Evolutionary conservation across 2,113 vertebrate species (phyloP).

Genomic region (Forbesichthys papilliferus): DNA sequence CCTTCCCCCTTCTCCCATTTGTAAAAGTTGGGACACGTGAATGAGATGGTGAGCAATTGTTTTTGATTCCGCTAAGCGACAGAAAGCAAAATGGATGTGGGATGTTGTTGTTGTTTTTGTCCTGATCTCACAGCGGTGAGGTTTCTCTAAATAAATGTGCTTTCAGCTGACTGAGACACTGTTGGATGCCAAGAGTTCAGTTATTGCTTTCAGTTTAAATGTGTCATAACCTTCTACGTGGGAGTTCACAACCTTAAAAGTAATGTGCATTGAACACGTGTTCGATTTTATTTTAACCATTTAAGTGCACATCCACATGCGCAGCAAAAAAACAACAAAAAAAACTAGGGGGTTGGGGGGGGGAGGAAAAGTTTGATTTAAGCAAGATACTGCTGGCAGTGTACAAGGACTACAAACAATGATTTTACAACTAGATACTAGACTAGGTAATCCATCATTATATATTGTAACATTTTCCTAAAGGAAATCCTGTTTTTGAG

Average conservation of each 20-base stretch:
- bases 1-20: too few species aligned
- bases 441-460: too few species aligned
- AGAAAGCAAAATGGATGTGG: conserved; percentile 30
- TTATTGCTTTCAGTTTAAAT: conserved; percentile 27
- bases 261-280: conserved; percentile 11
- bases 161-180: conserved; percentile 28
- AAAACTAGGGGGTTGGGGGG: too few species aligned
- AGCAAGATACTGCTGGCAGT: conserved; percentile 47
- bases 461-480: not conserved
- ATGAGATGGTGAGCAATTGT: conserved; percentile 23
- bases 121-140: conserved; percentile 44
- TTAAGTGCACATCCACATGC: conserved; percentile 23
- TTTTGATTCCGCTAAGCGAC: conserved; percentile 30
- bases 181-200: conserved; percentile 32
- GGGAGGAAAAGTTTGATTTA: not conserved
- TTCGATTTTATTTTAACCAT: conserved; percentile 37
- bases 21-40: conserved; percentile 9
- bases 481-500: conserved; percentile 9
- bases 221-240: conserved; percentile 21
- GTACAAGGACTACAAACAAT: conserved; percentile 27
- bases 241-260: conserved; percentile 17
- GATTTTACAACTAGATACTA: too few species aligned
- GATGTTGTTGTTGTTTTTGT: conserved; percentile 38
- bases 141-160: conserved; percentile 30
- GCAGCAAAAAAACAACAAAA: not conserved